Percentiles rank a stretch among this genome's conserved stretches.
phyloP scores from a whole-genome alignment of 2,797 vertebrate species.

The Margarornis squamiger region DNA sequence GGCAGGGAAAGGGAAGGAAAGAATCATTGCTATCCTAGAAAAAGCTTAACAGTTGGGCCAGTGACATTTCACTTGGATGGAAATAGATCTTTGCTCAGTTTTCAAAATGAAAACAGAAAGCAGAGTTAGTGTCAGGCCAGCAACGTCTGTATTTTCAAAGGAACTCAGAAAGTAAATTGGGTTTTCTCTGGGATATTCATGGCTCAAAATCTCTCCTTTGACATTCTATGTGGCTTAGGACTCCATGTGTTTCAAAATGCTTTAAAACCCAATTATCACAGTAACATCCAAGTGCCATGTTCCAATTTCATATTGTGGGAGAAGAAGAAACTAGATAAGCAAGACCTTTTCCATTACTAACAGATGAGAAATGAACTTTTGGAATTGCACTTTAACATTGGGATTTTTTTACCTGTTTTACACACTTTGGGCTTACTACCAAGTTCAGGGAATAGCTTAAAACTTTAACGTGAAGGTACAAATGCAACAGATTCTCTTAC shows the following conservation, averaged over 20 bases:
- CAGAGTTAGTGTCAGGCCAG: background rate
- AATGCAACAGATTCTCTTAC: background rate
- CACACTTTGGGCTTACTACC: background rate
- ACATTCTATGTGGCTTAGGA: background rate
- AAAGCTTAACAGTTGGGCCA: background rate
- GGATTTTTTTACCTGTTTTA: background rate
- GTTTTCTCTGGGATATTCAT: background rate
- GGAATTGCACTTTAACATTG: background rate
- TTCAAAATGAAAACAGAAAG: background rate
- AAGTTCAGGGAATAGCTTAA: background rate
- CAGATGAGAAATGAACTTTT: background rate
- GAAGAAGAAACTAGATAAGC: background rate
- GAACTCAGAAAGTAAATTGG: background rate
- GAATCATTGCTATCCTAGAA: background rate
- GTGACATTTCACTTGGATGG: background rate
- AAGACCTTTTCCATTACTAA: background rate
- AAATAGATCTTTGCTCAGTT: background rate
- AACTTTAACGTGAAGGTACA: background rate
- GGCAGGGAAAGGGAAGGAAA: background rate
- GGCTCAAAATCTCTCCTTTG: background rate
- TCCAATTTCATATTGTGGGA: background rate
- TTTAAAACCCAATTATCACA: background rate
- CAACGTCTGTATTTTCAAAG: background rate
- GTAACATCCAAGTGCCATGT: background rate
- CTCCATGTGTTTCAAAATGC: background rate